Evolutionary conservation across 2,888 invertebrate genomes (phyloP).

Genomic region (Campoletis raptor): DNA sequence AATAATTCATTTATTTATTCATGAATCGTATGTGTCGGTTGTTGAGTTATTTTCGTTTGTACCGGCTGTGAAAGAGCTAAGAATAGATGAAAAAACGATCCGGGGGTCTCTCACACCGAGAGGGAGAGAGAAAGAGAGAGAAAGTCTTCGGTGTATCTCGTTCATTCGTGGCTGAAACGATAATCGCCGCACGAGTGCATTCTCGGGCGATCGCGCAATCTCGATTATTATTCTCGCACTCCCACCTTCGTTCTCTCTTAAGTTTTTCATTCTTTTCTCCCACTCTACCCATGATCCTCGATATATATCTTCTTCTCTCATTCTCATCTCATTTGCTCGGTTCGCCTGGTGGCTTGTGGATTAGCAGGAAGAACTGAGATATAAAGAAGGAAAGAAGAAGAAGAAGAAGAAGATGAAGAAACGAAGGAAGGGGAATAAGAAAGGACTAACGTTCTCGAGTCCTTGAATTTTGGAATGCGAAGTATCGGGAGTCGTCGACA

Average conservation of each 20-base stretch:
- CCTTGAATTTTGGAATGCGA: conserved; percentile 81
- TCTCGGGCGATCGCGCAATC: conserved; percentile 50
- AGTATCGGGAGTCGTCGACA: conserved; percentile 63
- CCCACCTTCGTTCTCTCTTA: conserved; percentile 6
- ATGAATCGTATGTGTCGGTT: background rate
- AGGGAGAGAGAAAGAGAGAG: background rate
- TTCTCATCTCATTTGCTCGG: conserved; percentile 26
- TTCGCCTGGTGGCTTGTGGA: conserved; percentile 46
- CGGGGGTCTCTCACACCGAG: conserved; percentile 29
- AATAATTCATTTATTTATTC: background rate
- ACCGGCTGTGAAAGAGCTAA: conserved; percentile 25
- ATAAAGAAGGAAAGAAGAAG: conserved; percentile 24
- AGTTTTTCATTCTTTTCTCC: background rate
- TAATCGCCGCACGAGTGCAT: conserved; percentile 30
- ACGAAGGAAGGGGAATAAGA: conserved; percentile 17
- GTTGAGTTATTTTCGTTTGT: conserved; percentile 30
- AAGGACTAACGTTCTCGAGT: conserved; percentile 72
- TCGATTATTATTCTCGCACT: conserved; percentile 56
- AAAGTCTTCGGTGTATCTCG: background rate
- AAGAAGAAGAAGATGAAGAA: background rate
- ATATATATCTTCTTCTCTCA: background rate
- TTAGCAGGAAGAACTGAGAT: conserved; percentile 42
- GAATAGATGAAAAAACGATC: conserved; percentile 46
- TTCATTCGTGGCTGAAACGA: conserved; percentile 22
- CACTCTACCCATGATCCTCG: background rate